A percentile compares a stretch with the other conserved stretches of the same genome.
phyloP scores from a whole-genome alignment of 1,140 invertebrate genomes.

The Scaptomyza hsui region DNA sequence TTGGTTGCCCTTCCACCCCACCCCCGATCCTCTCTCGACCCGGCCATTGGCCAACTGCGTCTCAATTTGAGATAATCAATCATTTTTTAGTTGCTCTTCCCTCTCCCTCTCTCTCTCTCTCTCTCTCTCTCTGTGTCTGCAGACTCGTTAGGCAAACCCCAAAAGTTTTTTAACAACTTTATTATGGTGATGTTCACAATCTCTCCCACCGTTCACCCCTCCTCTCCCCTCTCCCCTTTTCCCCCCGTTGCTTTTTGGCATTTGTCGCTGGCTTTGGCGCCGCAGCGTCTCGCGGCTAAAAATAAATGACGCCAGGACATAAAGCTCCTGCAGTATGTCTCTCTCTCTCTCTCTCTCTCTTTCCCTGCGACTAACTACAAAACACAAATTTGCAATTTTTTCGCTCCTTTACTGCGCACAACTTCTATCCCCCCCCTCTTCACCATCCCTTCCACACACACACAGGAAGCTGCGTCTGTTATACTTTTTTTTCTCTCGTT shows the following conservation, averaged over 20 bases:
- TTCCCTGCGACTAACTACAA: slow-evolving; percentile 53
- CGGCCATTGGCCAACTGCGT: slow-evolving; percentile 51
- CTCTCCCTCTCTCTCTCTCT: not conserved
- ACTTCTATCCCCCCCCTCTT: slow-evolving; percentile 47
- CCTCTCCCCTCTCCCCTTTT: not conserved
- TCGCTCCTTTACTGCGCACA: slow-evolving; percentile 30
- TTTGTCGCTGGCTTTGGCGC: slow-evolving; percentile 58
- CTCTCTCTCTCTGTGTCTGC: not conserved
- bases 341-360: slow-evolving; percentile 8
- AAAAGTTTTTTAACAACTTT: slow-evolving; percentile 71
- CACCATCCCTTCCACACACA: slow-evolving; percentile 24
- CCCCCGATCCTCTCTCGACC: not conserved
- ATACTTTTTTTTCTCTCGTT: slow-evolving; percentile 37
- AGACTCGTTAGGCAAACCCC: slow-evolving; percentile 61
- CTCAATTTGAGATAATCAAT: slow-evolving; percentile 67
- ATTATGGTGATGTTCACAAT: slow-evolving; percentile 49
- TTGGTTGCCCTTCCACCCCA: not conserved
- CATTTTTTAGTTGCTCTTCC: slow-evolving; percentile 51
- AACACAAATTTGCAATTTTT: slow-evolving; percentile 81
- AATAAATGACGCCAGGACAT: slow-evolving; percentile 61
- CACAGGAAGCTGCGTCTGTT: slow-evolving; percentile 70
- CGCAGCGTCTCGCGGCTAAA: slow-evolving; percentile 69
- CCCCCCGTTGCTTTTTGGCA: slow-evolving; percentile 28
- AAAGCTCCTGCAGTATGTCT: slow-evolving; percentile 41
- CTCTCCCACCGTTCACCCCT: not conserved